Evolutionary conservation across 2,888 invertebrate genomes (phyloP), one percentile per base, ranked within the genome.

Genomic region (Protonemura montana): DNA sequence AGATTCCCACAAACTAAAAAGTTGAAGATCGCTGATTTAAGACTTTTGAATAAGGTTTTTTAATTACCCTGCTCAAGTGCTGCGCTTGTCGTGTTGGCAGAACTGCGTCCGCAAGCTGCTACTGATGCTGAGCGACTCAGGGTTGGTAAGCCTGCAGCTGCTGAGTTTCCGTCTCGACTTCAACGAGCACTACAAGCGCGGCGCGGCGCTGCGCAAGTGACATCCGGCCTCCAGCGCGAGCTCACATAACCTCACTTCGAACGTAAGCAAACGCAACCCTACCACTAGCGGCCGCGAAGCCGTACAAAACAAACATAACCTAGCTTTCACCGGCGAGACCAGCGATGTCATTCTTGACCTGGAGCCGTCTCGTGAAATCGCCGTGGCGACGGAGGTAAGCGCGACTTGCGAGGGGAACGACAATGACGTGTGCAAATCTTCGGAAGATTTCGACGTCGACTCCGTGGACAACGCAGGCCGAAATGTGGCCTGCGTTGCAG

Each of bases 91-190:
- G 21, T 42, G 29, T 3, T 30, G 16, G 42, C 80, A 82, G 82
- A 77, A 76, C 25, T 76, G 84, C 76, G 97, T 98, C 76, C 96
- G 96, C 86, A 95, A 96, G 88, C 96, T 98, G 90, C 93, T 99
- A 85, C 92, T 97, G 84, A 95, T 97, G 91, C 93, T 98, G 27
- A 96, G 97, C 26, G 94, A 95, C 0, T 97, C 97, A 90, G 93
- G 95, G 85, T 97, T 98, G 91, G 95, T 96, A 88, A 97, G 97
- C 89, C 93, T 99, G 25, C 97, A 98, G 90, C 94, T 97, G 89
- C 94, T 99, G 87, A 98, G 98, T 88, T 97, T 97, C 90, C 94
- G 98, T 0, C 93, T 99, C 86, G 98, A 98, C 92, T 99, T 98
- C 91, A 99, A 98, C 91, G 97, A 98, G 91, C 97, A 97, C 92